Evolutionary conservation across 2,888 invertebrate genomes (phyloP).

Genomic region (Melieria crassipennis): DNA sequence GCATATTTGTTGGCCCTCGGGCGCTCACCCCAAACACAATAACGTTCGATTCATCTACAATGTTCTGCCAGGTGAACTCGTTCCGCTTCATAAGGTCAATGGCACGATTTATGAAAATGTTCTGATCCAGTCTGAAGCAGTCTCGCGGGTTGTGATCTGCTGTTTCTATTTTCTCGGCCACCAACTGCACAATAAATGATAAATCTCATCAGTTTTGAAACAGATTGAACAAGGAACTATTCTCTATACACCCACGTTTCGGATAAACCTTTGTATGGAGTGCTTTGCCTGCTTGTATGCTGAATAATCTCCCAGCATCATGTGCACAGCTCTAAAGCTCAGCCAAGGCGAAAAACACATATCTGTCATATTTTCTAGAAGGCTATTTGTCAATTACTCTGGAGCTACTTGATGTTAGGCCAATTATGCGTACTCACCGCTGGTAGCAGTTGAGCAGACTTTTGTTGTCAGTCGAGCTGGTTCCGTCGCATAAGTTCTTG

Average conservation of each 20-base stretch:
- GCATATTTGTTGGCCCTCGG: slow-evolving; percentile 3
- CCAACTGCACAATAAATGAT: slow-evolving; percentile 29
- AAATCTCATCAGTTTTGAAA: too few relatives aligned
- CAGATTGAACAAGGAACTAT: too few relatives aligned
- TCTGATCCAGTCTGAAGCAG: slow-evolving; percentile 12
- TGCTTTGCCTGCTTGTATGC: slow-evolving; percentile 50
- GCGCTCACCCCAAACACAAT: slow-evolving; percentile 56
- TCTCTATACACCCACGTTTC: slow-evolving; percentile 46
- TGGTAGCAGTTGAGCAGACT: slow-evolving; percentile 54
- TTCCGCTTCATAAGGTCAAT: slow-evolving; percentile 52
- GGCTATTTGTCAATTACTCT: slow-evolving; percentile 42
- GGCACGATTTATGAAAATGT: slow-evolving; percentile 52
- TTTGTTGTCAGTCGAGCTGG: slow-evolving; percentile 41
- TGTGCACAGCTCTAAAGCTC: slow-evolving; percentile 43
- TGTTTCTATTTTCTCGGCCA: slow-evolving; percentile 28
- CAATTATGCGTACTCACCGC: slow-evolving; percentile 46
- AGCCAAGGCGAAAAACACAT: slow-evolving; percentile 62
- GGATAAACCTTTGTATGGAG: slow-evolving; percentile 52
- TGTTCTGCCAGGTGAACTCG: slow-evolving; percentile 53
- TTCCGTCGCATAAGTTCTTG: slow-evolving; percentile 33
- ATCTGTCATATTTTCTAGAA: slow-evolving; percentile 56
- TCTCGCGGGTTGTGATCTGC: not conserved
- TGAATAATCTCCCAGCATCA: slow-evolving; percentile 48
- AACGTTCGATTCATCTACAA: slow-evolving; percentile 58
- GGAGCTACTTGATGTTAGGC: not conserved